Evolutionary conservation across 2,888 invertebrate species (phyloP).

Genomic region (Leptogaster cylindrica): DNA sequence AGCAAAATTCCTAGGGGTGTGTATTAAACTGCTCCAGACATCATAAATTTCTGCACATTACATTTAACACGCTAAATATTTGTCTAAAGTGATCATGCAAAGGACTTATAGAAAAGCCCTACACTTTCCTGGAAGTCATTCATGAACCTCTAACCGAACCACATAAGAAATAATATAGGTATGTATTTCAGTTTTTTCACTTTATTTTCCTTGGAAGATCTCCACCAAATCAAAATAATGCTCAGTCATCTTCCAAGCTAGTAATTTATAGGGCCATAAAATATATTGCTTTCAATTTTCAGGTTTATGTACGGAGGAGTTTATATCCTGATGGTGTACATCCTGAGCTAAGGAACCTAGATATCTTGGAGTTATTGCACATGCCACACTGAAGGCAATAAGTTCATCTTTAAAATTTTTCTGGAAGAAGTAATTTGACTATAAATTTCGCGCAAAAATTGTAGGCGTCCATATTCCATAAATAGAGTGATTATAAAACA

Average conservation of each 20-base stretch:
- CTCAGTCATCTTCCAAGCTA: constrained; percentile 12
- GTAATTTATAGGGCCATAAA: constrained; percentile 13
- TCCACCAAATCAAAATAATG: constrained; percentile 17
- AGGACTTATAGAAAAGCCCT: not conserved
- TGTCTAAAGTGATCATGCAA: not conserved
- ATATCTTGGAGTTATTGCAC: no score
- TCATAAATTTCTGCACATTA: constrained; percentile 19
- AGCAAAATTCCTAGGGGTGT: no score
- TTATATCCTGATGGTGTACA: no score
- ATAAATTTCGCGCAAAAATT: no score
- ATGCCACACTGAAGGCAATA: no score
- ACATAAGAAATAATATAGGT: constrained; percentile 7
- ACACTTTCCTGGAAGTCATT: not conserved
- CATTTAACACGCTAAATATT: constrained; percentile 3
- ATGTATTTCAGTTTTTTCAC: not conserved
- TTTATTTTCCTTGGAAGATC: not conserved
- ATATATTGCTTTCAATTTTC: constrained; percentile 21
- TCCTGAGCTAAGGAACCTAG: no score
- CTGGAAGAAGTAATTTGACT: no score
- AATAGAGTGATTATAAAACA: no score
- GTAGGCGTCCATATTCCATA: no score
- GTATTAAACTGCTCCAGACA: constrained; percentile 18
- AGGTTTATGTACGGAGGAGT: constrained; percentile 6
- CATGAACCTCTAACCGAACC: not conserved
- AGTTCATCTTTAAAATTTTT: no score